phyloP scores from a whole-genome alignment of 2,888 invertebrate genomes.

The Strigamia maritima region DNA sequence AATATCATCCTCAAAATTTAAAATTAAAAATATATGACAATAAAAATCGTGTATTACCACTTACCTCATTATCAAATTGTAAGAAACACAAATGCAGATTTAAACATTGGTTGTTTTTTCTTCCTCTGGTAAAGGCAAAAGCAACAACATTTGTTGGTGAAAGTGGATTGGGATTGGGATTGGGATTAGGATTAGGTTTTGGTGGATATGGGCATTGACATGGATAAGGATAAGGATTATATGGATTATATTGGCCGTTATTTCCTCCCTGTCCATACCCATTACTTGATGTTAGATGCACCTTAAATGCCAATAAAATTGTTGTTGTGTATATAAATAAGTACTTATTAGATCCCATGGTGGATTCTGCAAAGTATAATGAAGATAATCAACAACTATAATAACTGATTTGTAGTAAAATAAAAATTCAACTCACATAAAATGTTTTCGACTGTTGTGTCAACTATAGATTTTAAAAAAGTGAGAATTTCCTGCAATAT shows the following conservation, averaged over 20 bases:
- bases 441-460: background rate
- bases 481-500: background rate
- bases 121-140: background rate
- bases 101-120: slow-evolving; percentile 20
- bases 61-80: slow-evolving; percentile 17
- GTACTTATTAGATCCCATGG: background rate
- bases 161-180: background rate
- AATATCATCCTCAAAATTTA: no score
- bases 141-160: background rate
- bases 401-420: no score
- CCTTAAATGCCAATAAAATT: background rate
- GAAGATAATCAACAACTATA: no score
- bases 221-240: background rate
- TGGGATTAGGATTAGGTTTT: background rate
- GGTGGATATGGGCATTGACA: slow-evolving; percentile 33
- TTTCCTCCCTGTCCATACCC: background rate
- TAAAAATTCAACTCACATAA: background rate
- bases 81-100: background rate
- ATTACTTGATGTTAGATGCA: background rate
- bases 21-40: no score
- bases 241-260: background rate
- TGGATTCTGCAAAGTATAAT: background rate
- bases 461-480: background rate
- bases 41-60: no score
- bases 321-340: background rate